A percentile compares a stretch with the other conserved stretches of the same genome.
These are phyloP conservation scores for Vollenhovia emeryi DNA, from an alignment of 1,140 invertebrate genomes.

Conservation along the genomic window DNA sequence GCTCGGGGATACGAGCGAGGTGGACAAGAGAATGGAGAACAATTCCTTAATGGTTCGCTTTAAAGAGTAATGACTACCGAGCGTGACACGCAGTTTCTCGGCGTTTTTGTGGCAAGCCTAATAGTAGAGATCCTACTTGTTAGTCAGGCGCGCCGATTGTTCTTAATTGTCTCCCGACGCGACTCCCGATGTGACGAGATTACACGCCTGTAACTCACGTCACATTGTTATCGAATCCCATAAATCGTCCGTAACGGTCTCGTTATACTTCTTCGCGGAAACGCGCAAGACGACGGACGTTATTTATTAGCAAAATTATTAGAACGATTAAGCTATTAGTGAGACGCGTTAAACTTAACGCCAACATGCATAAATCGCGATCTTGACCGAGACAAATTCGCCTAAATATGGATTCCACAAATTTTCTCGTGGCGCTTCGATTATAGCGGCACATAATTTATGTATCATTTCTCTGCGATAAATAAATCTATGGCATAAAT, in stretches of 20 bases:
- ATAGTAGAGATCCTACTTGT: conserved; percentile 35
- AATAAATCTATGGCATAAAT: not conserved
- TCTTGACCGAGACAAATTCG: conserved; percentile 9
- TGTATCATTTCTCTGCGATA: not conserved
- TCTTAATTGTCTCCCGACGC: conserved; percentile 30
- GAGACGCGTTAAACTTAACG: conserved; percentile 36
- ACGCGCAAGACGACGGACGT: conserved; percentile 53
- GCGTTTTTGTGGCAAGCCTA: conserved; percentile 35
- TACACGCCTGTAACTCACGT: conserved; percentile 32
- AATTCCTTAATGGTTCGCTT: conserved; percentile 72
- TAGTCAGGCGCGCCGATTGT: conserved; percentile 2
- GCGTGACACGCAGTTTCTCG: conserved; percentile 19
- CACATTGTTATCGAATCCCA: conserved; percentile 68
- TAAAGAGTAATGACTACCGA: conserved; percentile 70
- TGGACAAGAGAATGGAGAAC: conserved; percentile 56
- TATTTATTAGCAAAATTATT: conserved; percentile 66
- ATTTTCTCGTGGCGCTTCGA: not conserved
- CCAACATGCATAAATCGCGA: conserved; percentile 59
- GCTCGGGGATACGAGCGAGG: conserved; percentile 29
- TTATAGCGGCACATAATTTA: not conserved
- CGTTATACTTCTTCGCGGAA: conserved; percentile 58
- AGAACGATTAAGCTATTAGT: conserved; percentile 35
- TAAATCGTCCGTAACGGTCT: conserved; percentile 66
- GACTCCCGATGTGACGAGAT: conserved; percentile 11
- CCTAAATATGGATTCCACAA: not conserved